Base-by-base conservation (phyloP, 1,140 invertebrate species). In the Pinna nobilis region DNA sequence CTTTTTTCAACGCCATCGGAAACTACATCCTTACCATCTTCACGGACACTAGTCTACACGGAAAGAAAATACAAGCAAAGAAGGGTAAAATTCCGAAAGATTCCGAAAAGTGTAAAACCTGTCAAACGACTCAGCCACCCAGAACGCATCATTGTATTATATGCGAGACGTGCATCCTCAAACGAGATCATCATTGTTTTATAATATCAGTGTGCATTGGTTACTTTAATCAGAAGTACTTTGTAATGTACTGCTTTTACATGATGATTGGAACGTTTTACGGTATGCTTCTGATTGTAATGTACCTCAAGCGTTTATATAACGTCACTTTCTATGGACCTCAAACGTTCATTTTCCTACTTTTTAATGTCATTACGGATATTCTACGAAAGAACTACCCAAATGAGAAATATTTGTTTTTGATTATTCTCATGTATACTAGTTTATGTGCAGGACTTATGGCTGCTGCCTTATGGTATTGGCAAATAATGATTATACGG, bases 111-210 rank as follows among this genome's bases (percentile, higher is more conserved):
- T 68, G 65, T 23, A 20, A 5, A 28, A 23, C 25, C 1, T 74
- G 64, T 53, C 50, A 67, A 28, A 11, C 30, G 11, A 13, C n/a
- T 15, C 11, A 23, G 18, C 71, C 55, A n/a, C 23, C 47, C 6
- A 76, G 85, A 57, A 93, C 96, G 4, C 97, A 95, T 93, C 97
- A 99, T 86, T 99, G 97, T 84, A 89, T 91, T 53, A 91, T 90
- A 30, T 99, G 97, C 82, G 88, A 92, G 28, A 86, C 87, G 1
- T 99, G 97, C 84, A 94, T 98, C 53, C 86, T 98, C 3, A 97
- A 96, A 86, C 91, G 97, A 77, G 97, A 99, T 86, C 97, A 99
- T 88, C 97, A 99, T 86, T 99, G 97, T 85, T 93, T 94, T 57
- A 98, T 98, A 87, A 94, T 94, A 33, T 94, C 94, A 11, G 95